A percentile compares a stretch with the other conserved stretches of the same genome.
Evolutionary conservation across 1,140 invertebrate genomes (phyloP).

Genomic region (Hycleus cichorii): DNA sequence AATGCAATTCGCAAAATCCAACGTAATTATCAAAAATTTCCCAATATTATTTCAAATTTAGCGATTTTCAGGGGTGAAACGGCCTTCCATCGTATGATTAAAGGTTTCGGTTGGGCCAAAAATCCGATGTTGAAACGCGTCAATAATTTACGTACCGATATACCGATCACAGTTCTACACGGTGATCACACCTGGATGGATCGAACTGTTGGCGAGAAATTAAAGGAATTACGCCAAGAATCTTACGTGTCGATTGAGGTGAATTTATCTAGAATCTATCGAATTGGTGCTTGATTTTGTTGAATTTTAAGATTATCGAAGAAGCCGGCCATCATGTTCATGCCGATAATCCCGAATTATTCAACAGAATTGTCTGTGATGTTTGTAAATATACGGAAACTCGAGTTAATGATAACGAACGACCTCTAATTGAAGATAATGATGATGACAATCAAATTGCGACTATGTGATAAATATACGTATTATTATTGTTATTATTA

Average conservation of each 20-base stretch:
- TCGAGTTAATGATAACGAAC: too few relatives aligned
- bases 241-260: slow-evolving; percentile 52
- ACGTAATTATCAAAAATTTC: slow-evolving; percentile 52
- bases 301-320: not conserved
- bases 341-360: slow-evolving; percentile 80
- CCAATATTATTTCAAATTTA: slow-evolving; percentile 1
- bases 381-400: slow-evolving; percentile 57
- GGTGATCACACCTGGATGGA: slow-evolving; percentile 92
- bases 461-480: too few relatives aligned
- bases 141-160: slow-evolving; percentile 55
- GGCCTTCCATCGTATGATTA: slow-evolving; percentile 87
- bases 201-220: slow-evolving; percentile 65
- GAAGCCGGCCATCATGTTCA: slow-evolving; percentile 92
- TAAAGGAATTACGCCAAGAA: slow-evolving; percentile 57
- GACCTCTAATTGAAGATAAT: too few relatives aligned
- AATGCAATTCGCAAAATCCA: slow-evolving; percentile 89
- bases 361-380: slow-evolving; percentile 75
- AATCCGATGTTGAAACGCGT: slow-evolving; percentile 85
- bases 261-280: too few relatives aligned
- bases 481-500: too few relatives aligned
- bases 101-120: slow-evolving; percentile 90
- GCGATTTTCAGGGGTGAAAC: slow-evolving; percentile 72
- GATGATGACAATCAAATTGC: too few relatives aligned
- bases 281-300: not conserved
- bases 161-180: slow-evolving; percentile 87